Evolutionary conservation across 2,113 vertebrate genomes (phyloP).

Genomic region (Misgurnus anguillicaudatus): DNA sequence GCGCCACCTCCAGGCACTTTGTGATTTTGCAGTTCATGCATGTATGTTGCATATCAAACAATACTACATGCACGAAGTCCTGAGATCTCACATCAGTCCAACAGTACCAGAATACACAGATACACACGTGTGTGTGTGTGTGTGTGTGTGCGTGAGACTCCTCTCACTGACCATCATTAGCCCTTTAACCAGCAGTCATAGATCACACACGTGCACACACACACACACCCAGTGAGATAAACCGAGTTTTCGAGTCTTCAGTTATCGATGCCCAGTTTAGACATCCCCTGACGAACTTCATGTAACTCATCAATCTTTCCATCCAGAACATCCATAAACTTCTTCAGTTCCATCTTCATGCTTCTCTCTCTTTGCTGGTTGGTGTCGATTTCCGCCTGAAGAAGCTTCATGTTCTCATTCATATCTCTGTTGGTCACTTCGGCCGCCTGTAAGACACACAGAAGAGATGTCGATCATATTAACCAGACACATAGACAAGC

Average conservation of each 20-base stretch:
- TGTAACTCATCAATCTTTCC: slow-evolving; percentile 96
- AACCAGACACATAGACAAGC: too few species aligned
- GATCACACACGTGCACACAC: slow-evolving; percentile 42
- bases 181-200: slow-evolving; percentile 57
- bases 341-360: slow-evolving; percentile 91
- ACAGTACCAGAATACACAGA: slow-evolving; percentile 63
- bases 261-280: slow-evolving; percentile 88
- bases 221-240: slow-evolving; percentile 57
- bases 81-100: slow-evolving; percentile 71
- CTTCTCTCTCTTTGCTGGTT: slow-evolving; percentile 84
- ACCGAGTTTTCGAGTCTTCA: slow-evolving; percentile 62
- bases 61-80: slow-evolving; percentile 67
- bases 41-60: slow-evolving; percentile 61
- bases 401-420: slow-evolving; percentile 79
- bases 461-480: too few species aligned
- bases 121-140: slow-evolving; percentile 52
- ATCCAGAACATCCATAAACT: slow-evolving; percentile 90
- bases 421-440: slow-evolving; percentile 87
- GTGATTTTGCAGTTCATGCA: slow-evolving; percentile 68
- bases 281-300: slow-evolving; percentile 90
- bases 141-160: slow-evolving; percentile 1
- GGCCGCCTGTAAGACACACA: slow-evolving; percentile 74
- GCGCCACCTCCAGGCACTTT: slow-evolving; percentile 76
- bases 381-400: slow-evolving; percentile 84
- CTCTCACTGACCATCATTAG: slow-evolving; percentile 2